Evolutionary conservation across 2,888 invertebrate genomes (phyloP).

Genomic region (Criorhina ranunculi): DNA sequence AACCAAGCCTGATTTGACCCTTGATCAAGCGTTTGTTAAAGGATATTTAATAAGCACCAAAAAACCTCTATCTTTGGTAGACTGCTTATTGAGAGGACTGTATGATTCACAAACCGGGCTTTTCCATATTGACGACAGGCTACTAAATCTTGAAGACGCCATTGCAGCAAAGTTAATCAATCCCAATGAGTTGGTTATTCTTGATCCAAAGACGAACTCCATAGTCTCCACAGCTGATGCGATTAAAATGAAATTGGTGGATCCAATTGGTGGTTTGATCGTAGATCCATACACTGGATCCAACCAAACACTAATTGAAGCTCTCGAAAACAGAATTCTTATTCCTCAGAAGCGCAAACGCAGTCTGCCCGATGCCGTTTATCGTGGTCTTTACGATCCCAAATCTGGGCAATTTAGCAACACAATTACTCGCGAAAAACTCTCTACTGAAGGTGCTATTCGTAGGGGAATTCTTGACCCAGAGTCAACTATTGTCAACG

Average conservation of each 20-base stretch:
- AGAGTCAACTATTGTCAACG: slow-evolving; percentile 93
- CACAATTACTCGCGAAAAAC: slow-evolving; percentile 91
- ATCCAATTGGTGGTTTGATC: slow-evolving; percentile 92
- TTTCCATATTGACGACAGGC: slow-evolving; percentile 89
- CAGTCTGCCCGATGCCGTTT: slow-evolving; percentile 94
- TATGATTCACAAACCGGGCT: slow-evolving; percentile 91
- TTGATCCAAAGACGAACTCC: slow-evolving; percentile 92
- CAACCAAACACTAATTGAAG: slow-evolving; percentile 92
- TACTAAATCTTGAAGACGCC: slow-evolving; percentile 90
- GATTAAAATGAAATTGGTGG: slow-evolving; percentile 90
- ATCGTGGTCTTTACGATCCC: slow-evolving; percentile 95
- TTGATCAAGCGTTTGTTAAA: slow-evolving; percentile 92
- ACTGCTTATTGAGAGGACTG: slow-evolving; percentile 91
- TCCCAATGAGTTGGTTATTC: slow-evolving; percentile 90
- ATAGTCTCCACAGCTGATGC: slow-evolving; percentile 92
- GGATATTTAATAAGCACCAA: slow-evolving; percentile 92
- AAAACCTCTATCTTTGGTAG: slow-evolving; percentile 92
- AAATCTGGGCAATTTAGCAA: slow-evolving; percentile 92
- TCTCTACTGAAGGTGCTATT: slow-evolving; percentile 93
- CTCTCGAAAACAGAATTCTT: slow-evolving; percentile 92
- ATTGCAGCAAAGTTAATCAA: slow-evolving; percentile 91
- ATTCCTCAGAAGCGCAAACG: slow-evolving; percentile 93
- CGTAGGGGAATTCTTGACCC: slow-evolving; percentile 93
- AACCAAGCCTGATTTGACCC: slow-evolving; percentile 88
- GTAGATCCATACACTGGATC: slow-evolving; percentile 90